Evolutionary conservation across 2,113 vertebrate species (phyloP).

Genomic region (Corvus hawaiiensis): DNA sequence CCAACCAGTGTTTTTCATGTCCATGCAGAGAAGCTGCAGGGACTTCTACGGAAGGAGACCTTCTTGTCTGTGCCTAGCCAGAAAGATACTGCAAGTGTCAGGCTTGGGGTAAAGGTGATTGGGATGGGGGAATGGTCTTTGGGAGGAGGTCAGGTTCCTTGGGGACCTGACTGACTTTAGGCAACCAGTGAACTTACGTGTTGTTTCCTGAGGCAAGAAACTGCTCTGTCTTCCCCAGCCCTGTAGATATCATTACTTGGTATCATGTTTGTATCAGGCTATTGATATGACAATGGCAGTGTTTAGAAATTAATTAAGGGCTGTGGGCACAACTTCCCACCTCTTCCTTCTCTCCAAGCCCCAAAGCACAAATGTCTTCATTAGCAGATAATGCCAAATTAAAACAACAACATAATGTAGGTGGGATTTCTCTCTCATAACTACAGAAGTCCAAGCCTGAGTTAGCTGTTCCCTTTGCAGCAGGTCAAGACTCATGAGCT

Average conservation of each 20-base stretch:
- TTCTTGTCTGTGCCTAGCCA: neutral
- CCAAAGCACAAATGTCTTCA: fast-evolving
- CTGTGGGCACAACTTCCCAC: neutral
- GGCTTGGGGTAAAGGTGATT: neutral
- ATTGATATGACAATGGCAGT: neutral
- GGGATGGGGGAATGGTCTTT: neutral
- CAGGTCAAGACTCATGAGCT: neutral
- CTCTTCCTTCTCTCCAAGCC: neutral
- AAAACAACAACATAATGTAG: neutral
- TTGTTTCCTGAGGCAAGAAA: neutral
- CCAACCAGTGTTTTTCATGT: neutral
- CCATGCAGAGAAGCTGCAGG: neutral
- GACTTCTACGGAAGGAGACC: neutral
- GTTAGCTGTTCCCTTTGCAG: neutral
- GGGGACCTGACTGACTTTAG: neutral
- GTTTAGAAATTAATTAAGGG: neutral
- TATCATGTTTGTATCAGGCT: fast-evolving
- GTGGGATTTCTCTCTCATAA: fast-evolving
- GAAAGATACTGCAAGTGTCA: neutral
- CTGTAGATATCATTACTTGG: neutral
- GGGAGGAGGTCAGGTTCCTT: neutral
- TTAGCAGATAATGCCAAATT: neutral
- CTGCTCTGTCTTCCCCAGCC: neutral
- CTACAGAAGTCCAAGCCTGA: neutral
- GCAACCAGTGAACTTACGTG: neutral